Evolutionary conservation across 2,113 vertebrate species (phyloP), one percentile per base, ranked within the genome.

Genomic region (Ochotona curzoniae): DNA sequence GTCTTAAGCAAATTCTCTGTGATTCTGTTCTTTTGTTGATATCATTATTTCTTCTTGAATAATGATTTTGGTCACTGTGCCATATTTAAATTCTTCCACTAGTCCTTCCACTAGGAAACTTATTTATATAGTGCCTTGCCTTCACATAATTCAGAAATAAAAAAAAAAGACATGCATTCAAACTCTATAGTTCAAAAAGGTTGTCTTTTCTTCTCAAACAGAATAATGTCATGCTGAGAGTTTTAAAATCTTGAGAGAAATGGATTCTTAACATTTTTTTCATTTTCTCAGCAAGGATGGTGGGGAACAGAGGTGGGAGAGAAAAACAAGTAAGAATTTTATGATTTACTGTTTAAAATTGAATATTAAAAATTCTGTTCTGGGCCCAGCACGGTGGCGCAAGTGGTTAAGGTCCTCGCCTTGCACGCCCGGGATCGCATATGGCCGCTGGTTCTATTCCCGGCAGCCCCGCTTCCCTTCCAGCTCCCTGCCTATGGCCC

Each of bases 131-230:
- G 83, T 91, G 60, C 69, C 84, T 96, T 92, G 76, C 85, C 76
- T 96, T 74, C 32, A 93, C 20, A 96, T 87, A 70, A 93, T 93
- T 44, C 3, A 44, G 91, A 91, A 93, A 8, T 54, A n/a, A n/a
- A n/a, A 26, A 90, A 60, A 85, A 61, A 87, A 89, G n/a, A n/a
- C n/a, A n/a, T n/a, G 91, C 63, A 44, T 44, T 44, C 38, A 44
- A 94, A 93, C 83, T 89, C 82, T 94, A 94, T 81, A 97, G 93
- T 83, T 94, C 89, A 93, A n/a, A n/a, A 90, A 51, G 63, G 57
- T 74, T 91, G 88, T 83, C 87, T 81, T 91, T 61, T 54, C 51
- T 80, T 69, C 64, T 44, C 70, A 38, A 83, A 32, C n/a, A 66
- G 51, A 89, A 47, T 61, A 87, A 57, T 93, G 28, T 61, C 93